A percentile compares a stretch with the other conserved stretches of the same genome.
Conservation (phyloP, 1,140 invertebrate genomes). For the Cylas formicarius region DNA sequence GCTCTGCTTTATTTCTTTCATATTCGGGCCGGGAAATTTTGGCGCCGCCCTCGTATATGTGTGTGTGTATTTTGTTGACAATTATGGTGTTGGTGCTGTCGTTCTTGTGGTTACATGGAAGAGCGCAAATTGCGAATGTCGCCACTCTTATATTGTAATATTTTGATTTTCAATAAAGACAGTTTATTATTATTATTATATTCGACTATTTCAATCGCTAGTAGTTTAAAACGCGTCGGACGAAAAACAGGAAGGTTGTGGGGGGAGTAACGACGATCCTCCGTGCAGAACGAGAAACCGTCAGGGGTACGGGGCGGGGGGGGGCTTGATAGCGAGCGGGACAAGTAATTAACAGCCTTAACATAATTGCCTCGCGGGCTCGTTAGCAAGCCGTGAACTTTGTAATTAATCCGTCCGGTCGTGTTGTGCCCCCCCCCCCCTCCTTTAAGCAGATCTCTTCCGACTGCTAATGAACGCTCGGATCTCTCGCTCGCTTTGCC, state of each 20-base stretch:
- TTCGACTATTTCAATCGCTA: too few relatives aligned
- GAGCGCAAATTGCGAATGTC: too few relatives aligned
- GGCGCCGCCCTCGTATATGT: too few relatives aligned
- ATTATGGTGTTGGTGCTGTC: too few relatives aligned
- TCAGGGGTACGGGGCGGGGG: constrained; percentile 19
- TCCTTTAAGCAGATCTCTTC: constrained; percentile 39
- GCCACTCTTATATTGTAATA: too few relatives aligned
- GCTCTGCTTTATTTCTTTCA: too few relatives aligned
- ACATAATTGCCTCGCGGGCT: constrained; percentile 36
- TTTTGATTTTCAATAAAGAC: too few relatives aligned
- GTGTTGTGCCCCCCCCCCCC: constrained; percentile 31
- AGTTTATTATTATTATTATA: too few relatives aligned
- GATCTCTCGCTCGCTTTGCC: constrained; percentile 9
- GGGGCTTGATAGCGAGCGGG: constrained; percentile 25
- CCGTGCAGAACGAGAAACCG: constrained; percentile 14
- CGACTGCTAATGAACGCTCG: constrained; percentile 31
- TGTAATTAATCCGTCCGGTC: constrained; percentile 44
- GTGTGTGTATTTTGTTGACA: too few relatives aligned
- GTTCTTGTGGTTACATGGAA: too few relatives aligned
- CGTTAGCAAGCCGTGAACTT: constrained; percentile 43
- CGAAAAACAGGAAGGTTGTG: constrained; percentile 1
- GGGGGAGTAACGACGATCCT: constrained; percentile 14
- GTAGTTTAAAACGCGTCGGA: background rate
- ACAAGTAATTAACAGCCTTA: constrained; percentile 31
- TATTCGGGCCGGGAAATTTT: too few relatives aligned